Base-by-base conservation (phyloP, 2,888 invertebrate species). In the Belgica antarctica region DNA sequence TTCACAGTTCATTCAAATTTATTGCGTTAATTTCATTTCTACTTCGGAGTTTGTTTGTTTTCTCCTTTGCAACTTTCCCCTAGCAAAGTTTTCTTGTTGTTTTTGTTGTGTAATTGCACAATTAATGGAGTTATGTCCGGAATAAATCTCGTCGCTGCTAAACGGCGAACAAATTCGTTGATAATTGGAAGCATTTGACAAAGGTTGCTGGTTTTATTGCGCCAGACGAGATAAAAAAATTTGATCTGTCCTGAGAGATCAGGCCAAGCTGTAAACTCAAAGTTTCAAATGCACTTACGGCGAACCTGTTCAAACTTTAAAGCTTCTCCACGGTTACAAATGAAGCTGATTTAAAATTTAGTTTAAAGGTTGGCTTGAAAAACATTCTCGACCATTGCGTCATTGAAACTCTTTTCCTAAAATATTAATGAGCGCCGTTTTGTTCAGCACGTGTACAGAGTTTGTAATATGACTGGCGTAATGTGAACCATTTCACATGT, bases 1-100 rank as follows among this genome's bases (percentile, higher is more conserved):
- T 68, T 68, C 57, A 68, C 68, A 68, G 34, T 57, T 68, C 68
- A 68, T 68, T 68, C 68, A 47, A 47, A 68, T 68, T 68, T 68
- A 68, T 68, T 52, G 68, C 57, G 47, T 57, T 68, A 68, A 68
- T 68, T 68, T 68, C 57, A 57, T 57, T 68, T 68, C 68, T 59
- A 10, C n/a, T 59, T 41, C 15, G 4, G 12, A n/a, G 41, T 41
- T 41, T 41, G 41, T 52, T 52, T 59, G 25, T 27, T 59, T n/a
- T 24, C 15, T 59, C 19, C 15, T 59, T 22, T 27, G 59, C 3
- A 59, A 59, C 2, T 52, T 52, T 22, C 52, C 19, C 22, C 22
- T 52, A 17, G 52, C 8, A 47, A 47, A 15, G 10, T 47, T 47
- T 47, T 15, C 47, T 15, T 47, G 5, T n/a, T n/a, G n/a, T 5